These are phyloP conservation scores for Gymnocephalus cernua DNA, from an alignment of 2,113 vertebrate species.

Conservation along the genomic window DNA sequence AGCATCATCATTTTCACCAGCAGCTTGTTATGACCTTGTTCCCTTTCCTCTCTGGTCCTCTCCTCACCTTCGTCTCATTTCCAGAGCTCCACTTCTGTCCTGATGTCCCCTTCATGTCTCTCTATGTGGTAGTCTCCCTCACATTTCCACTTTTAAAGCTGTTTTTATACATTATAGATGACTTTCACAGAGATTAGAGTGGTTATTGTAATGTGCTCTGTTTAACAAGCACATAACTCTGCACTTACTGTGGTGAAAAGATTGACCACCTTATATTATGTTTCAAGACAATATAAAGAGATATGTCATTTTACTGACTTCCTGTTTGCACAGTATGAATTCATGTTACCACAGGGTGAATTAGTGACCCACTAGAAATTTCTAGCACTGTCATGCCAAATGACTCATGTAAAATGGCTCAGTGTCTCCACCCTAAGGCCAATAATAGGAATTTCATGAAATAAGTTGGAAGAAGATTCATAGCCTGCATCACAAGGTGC, in stretches of 20 bases:
- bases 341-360: not conserved
- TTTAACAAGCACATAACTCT: not conserved
- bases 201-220: not conserved
- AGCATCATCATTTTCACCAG: slow-evolving; percentile 32
- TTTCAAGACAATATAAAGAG: not conserved
- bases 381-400: slow-evolving; percentile 40
- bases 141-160: not conserved
- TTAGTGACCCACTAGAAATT: slow-evolving; percentile 32
- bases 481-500: not conserved
- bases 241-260: not conserved
- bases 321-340: not conserved
- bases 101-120: slow-evolving; percentile 15
- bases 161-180: slow-evolving; percentile 3
- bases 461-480: not conserved
- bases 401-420: slow-evolving; percentile 18
- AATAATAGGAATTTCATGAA: slow-evolving; percentile 17
- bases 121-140: not conserved
- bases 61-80: slow-evolving; percentile 19
- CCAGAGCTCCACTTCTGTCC: not conserved
- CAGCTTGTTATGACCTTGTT: slow-evolving; percentile 46
- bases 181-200: not conserved
- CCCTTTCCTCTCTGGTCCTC: slow-evolving; percentile 23
- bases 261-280: not conserved
- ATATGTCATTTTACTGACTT: not conserved
- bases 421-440: slow-evolving; percentile 56